Evolutionary conservation across 1,140 invertebrate species (phyloP).

Genomic region (Helicoverpa armigera): DNA sequence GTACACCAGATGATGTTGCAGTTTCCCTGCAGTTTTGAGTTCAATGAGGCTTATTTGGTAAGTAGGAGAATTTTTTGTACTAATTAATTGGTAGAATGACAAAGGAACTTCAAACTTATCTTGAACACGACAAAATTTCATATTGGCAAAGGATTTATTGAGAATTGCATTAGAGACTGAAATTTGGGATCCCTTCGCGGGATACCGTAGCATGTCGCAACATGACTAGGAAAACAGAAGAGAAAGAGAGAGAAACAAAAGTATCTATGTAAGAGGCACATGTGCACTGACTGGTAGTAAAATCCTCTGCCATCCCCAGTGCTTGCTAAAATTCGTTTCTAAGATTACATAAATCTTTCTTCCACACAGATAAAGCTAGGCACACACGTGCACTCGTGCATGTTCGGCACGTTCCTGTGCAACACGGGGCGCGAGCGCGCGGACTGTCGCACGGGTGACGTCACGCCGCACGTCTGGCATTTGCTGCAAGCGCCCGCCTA

Average conservation of each 20-base stretch:
- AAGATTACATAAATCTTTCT: not conserved
- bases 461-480: slow-evolving; percentile 95
- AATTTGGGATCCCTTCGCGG: too few species aligned
- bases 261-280: too few species aligned
- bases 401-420: slow-evolving; percentile 99
- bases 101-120: not conserved
- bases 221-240: too few species aligned
- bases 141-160: too few species aligned
- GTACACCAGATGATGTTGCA: slow-evolving; percentile 96
- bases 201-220: too few species aligned
- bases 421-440: slow-evolving; percentile 94
- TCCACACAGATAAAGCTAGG: slow-evolving; percentile 94
- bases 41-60: slow-evolving; percentile 97
- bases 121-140: not conserved
- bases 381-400: slow-evolving; percentile 97
- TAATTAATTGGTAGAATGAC: too few species aligned
- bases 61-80: slow-evolving; percentile 65
- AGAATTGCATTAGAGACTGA: too few species aligned
- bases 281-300: too few species aligned
- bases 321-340: too few species aligned
- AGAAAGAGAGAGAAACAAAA: too few species aligned
- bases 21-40: slow-evolving; percentile 98
- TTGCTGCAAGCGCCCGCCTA: slow-evolving; percentile 93
- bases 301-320: too few species aligned
- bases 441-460: slow-evolving; percentile 89